Percentiles rank a stretch among this genome's conserved stretches.
These are phyloP conservation scores for Podarcis lilfordi DNA, from an alignment of 2,797 vertebrate species.

Conservation along the genomic window DNA sequence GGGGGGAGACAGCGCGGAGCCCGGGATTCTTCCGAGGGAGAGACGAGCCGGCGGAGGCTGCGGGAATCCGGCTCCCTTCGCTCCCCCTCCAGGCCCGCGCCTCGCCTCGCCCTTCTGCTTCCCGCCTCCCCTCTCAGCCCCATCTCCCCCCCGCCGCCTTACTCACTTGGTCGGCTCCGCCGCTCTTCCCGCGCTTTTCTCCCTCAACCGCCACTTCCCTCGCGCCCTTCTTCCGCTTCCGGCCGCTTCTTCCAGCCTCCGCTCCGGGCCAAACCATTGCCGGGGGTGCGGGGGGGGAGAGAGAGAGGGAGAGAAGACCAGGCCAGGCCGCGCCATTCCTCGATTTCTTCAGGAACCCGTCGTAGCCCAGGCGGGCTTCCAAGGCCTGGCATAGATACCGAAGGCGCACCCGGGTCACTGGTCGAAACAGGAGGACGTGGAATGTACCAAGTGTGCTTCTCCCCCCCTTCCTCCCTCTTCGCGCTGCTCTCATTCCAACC, in stretches of 20 bases:
- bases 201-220: fast-evolving
- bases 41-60: no score
- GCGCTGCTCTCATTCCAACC: neutral
- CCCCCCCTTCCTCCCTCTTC: no score
- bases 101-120: neutral
- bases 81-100: neutral
- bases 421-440: fast-evolving
- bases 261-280: constrained; percentile 1
- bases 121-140: neutral
- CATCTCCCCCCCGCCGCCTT: neutral
- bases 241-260: neutral
- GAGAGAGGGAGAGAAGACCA: no score
- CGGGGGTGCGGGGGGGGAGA: no score
- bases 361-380: no score
- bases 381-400: neutral
- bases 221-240: fast-evolving
- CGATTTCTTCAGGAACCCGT: no score
- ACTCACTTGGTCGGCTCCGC: neutral
- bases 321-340: no score
- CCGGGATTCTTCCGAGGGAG: neutral
- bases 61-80: no score
- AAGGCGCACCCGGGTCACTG: fast-evolving
- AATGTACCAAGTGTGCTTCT: neutral
- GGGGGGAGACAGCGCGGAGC: no score
- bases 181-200: neutral